A percentile compares a stretch with the other conserved stretches of the same genome.
Evolutionary conservation across 2,888 invertebrate species (phyloP).

Genomic region (Phengaris arion): DNA sequence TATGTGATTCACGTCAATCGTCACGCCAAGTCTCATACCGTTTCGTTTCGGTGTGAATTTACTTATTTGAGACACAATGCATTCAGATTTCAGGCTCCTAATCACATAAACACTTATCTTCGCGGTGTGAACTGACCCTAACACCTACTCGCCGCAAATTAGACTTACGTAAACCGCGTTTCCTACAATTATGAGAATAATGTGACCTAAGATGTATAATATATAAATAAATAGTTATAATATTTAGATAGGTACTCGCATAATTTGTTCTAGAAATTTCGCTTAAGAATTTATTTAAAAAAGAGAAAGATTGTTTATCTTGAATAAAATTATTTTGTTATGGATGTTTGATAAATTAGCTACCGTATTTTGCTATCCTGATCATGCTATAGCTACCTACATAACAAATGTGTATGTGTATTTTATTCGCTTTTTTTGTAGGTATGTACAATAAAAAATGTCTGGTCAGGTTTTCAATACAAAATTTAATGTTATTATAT

Average conservation of each 20-base stretch:
- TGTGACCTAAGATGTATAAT: not conserved
- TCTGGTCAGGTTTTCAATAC: not conserved
- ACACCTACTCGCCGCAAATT: too few relatives aligned
- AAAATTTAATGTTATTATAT: not conserved
- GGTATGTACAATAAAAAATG: not conserved
- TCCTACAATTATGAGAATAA: not conserved
- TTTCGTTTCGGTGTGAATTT: too few relatives aligned
- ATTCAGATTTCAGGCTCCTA: too few relatives aligned
- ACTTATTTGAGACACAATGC: too few relatives aligned
- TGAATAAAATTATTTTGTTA: conserved; percentile 11
- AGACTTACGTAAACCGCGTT: not conserved
- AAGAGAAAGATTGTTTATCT: not conserved
- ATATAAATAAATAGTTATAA: not conserved
- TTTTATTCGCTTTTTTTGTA: not conserved
- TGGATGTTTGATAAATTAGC: conserved; percentile 1
- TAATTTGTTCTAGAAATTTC: not conserved
- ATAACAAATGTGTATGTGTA: not conserved
- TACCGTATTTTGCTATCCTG: not conserved
- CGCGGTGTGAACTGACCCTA: too few relatives aligned
- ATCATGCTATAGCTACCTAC: not conserved
- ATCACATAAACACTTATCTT: too few relatives aligned
- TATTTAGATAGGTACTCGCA: not conserved
- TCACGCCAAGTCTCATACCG: too few relatives aligned
- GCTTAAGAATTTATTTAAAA: not conserved
- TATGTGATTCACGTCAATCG: not conserved